Conservation (phyloP, 2,888 invertebrate genomes). For the Dusona sp. region DNA sequence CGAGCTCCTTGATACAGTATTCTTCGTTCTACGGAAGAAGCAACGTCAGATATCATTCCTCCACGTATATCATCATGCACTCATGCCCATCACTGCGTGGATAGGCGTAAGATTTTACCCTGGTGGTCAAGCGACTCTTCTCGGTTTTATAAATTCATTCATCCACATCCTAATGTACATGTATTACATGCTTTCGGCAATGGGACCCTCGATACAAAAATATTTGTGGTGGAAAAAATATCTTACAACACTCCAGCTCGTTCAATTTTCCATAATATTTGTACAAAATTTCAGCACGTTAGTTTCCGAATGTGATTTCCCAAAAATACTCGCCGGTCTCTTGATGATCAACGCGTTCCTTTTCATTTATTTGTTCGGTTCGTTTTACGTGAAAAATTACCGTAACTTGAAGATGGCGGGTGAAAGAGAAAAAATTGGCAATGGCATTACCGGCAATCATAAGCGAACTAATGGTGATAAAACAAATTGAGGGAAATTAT, state of each 20-base stretch:
- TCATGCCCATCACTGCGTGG: conserved; percentile 93
- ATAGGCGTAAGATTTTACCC: conserved; percentile 92
- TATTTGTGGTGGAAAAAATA: conserved; percentile 98
- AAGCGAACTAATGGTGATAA: conserved; percentile 46
- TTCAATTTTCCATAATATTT: conserved; percentile 92
- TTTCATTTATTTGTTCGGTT: conserved; percentile 92
- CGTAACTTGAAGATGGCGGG: conserved; percentile 73
- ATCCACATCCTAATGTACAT: conserved; percentile 97
- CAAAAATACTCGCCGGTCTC: conserved; percentile 89
- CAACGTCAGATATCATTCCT: conserved; percentile 94
- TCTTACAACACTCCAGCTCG: conserved; percentile 94
- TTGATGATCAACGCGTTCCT: conserved; percentile 89
- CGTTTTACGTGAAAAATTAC: conserved; percentile 91
- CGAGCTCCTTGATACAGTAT: conserved; percentile 92
- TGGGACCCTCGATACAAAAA: conserved; percentile 95
- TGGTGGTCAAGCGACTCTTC: conserved; percentile 94
- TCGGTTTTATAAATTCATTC: conserved; percentile 94
- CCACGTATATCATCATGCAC: conserved; percentile 95
- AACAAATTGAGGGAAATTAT: conserved; percentile 59
- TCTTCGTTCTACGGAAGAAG: conserved; percentile 96
- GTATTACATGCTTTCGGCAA: conserved; percentile 94
- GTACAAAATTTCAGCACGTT: conserved; percentile 89
- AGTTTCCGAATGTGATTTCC: conserved; percentile 86
- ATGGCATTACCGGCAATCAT: conserved; percentile 16
- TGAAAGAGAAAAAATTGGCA: conserved; percentile 23